Base-by-base conservation (phyloP, 2,888 invertebrate species). In the Caenorhabditis zanzibari region DNA sequence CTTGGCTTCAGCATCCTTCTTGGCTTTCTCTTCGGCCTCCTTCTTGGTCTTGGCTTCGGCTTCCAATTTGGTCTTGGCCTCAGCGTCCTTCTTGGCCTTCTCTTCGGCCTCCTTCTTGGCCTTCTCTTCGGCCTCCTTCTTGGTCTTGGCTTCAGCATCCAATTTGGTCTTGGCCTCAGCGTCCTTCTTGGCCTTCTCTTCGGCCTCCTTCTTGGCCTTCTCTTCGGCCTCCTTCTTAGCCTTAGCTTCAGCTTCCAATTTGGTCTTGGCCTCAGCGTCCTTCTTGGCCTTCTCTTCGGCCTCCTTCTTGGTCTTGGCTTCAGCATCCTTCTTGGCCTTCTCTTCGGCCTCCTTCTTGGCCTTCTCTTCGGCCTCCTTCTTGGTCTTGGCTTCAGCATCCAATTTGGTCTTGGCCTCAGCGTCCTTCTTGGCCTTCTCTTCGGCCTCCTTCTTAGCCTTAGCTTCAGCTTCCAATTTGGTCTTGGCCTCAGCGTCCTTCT, bases 11-110 rank as follows among this genome's bases (percentile, higher is more conserved):
- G 54, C 35, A 7, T 63, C 73, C 26, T 54, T 35, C 22, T 61
- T 72, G 10, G 68, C 74, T 38, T 82, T 69, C 24, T 68, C 58
- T 28, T 79, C 52, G 14, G 74, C 68, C 0, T 54, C 77, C 56
- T 64, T 61, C 54, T 59, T 69, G 35, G 59, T n/a, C 52, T 61
- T 61, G 3, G 5, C 69, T n/a, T 75, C 69, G 16, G 77, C 49
- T 1, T 68, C 68, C 59, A 35, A 49, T 61, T 58, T 59, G 32
- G 24, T n/a, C 69, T 81, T 74, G 16, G 66, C 66, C 1, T 59
- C 71, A 28, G 44, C 49, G 2, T 61, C 59, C 61, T 59, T 49
- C 71, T 77, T 71, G 3, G 19, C 35, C 28, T 56, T 26, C 1
- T 26, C 56, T 12, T 44, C 44, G 16, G 44, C 10, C 4, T 44